These are phyloP conservation scores for Monomorium pharaonis DNA, from an alignment of 1,140 invertebrate species.

Conservation along the genomic window DNA sequence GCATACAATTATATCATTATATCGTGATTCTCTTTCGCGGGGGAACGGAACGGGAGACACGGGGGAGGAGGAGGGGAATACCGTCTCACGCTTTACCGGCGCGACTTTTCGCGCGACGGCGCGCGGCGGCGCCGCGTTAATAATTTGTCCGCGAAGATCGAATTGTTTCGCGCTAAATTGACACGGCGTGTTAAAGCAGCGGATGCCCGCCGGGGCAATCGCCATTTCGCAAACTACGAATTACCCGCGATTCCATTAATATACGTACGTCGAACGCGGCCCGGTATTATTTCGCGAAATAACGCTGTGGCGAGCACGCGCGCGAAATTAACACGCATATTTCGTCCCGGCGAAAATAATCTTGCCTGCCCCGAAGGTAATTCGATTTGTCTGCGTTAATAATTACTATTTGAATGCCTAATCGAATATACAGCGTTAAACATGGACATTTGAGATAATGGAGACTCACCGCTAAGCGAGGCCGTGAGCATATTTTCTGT, in stretches of 20 bases:
- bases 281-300: background rate
- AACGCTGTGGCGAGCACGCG: background rate
- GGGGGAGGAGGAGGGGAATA: background rate
- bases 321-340: background rate
- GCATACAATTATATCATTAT: background rate
- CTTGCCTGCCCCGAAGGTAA: background rate
- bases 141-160: conserved; percentile 25
- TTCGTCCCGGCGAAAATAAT: background rate
- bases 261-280: background rate
- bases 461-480: background rate
- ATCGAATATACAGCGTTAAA: background rate
- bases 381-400: background rate
- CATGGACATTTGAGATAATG: background rate
- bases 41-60: too few species aligned
- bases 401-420: background rate
- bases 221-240: conserved; percentile 18
- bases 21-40: background rate
- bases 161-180: conserved; percentile 39
- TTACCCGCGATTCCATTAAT: conserved; percentile 22
- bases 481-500: background rate
- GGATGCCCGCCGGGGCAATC: background rate
- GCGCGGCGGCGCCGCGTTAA: background rate
- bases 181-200: background rate
- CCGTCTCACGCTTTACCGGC: background rate
- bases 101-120: conserved; percentile 27